These are phyloP conservation scores for Hypotaenidia okinawae DNA, from an alignment of 2,797 vertebrate genomes.

Conservation along the genomic window DNA sequence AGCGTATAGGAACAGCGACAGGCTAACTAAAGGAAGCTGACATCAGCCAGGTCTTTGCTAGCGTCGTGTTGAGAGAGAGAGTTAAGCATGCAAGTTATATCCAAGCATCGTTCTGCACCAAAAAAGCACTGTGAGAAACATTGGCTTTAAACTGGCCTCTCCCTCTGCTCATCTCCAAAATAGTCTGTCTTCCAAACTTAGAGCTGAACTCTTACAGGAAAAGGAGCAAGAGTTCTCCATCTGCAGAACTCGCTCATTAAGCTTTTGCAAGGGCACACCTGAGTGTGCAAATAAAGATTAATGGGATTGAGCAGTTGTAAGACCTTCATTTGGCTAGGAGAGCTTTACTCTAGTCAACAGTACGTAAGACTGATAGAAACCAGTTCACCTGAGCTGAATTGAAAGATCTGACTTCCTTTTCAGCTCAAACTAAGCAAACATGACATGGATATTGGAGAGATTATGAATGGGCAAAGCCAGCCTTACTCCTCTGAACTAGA, in stretches of 20 bases:
- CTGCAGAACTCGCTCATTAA: slow-evolving; percentile 13
- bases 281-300: slow-evolving; percentile 13
- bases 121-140: background rate
- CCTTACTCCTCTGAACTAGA: background rate
- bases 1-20: background rate
- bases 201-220: background rate
- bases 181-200: background rate
- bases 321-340: slow-evolving; percentile 27
- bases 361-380: background rate
- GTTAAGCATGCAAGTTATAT: background rate
- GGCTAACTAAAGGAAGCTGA: background rate
- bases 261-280: background rate
- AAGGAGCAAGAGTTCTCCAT: background rate
- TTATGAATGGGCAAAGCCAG: background rate
- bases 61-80: background rate
- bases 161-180: background rate
- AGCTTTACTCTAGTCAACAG: background rate
- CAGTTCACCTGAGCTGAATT: background rate
- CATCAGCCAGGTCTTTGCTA: background rate
- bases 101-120: background rate
- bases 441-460: background rate
- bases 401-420: background rate
- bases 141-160: background rate
- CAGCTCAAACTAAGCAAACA: background rate
- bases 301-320: slow-evolving; percentile 35